Evolutionary conservation across 2,888 invertebrate genomes (phyloP).

Genomic region (Andrena minutula): DNA sequence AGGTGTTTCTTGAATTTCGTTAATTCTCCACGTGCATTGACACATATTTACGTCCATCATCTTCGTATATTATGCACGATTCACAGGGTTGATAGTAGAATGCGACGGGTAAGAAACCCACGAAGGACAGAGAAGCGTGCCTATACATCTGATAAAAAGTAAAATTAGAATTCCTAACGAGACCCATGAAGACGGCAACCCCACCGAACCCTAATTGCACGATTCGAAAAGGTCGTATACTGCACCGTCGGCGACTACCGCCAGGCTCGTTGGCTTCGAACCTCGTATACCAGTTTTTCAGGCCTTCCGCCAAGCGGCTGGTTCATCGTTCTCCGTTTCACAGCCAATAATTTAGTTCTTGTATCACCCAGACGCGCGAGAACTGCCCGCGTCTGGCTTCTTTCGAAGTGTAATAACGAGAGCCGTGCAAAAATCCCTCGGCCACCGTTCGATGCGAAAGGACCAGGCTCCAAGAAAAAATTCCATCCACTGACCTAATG

Average conservation of each 20-base stretch:
- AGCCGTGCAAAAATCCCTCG: neutral
- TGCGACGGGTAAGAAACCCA: too few relatives aligned
- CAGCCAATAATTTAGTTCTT: slow-evolving; percentile 38
- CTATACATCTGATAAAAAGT: neutral
- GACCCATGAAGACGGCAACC: slow-evolving; percentile 42
- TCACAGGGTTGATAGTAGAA: too few relatives aligned
- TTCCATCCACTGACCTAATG: neutral
- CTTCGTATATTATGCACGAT: too few relatives aligned
- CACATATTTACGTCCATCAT: too few relatives aligned
- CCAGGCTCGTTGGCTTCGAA: slow-evolving; percentile 46
- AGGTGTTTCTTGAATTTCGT: too few relatives aligned
- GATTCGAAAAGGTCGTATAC: slow-evolving; percentile 50
- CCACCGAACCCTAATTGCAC: slow-evolving; percentile 43
- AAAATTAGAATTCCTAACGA: slow-evolving; percentile 1
- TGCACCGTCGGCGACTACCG: slow-evolving; percentile 34
- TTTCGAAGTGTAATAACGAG: slow-evolving; percentile 19
- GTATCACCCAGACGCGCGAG: slow-evolving; percentile 13
- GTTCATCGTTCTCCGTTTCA: slow-evolving; percentile 42
- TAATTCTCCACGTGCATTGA: too few relatives aligned
- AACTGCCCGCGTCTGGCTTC: neutral
- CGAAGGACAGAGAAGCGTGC: too few relatives aligned
- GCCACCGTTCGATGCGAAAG: too few relatives aligned
- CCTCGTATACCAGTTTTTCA: slow-evolving; percentile 57
- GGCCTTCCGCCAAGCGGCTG: slow-evolving; percentile 64
- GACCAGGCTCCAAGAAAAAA: too few relatives aligned